These are phyloP conservation scores for Megaleporinus macrocephalus DNA, from an alignment of 2,113 vertebrate genomes.

Conservation along the genomic window DNA sequence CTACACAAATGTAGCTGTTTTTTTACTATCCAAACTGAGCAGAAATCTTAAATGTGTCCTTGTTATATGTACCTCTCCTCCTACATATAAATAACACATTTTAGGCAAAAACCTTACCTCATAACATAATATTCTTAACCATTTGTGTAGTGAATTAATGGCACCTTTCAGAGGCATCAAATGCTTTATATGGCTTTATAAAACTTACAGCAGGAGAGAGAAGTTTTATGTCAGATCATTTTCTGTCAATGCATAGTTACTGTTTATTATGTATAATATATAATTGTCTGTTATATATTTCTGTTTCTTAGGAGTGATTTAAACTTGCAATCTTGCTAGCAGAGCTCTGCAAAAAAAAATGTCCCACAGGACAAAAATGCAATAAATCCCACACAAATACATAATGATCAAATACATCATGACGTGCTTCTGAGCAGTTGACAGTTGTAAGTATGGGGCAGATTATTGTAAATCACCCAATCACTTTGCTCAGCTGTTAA, in stretches of 20 bases:
- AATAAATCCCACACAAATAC: slow-evolving; percentile 43
- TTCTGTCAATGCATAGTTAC: background rate
- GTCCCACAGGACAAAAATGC: background rate
- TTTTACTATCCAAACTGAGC: too few species aligned
- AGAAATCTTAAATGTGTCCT: too few species aligned
- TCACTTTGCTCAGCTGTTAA: slow-evolving; percentile 59
- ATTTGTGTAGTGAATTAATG: too few species aligned
- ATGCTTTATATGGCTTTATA: background rate
- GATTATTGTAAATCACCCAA: slow-evolving; percentile 50
- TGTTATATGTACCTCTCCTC: too few species aligned
- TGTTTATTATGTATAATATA: too few species aligned
- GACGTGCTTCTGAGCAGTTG: slow-evolving; percentile 1
- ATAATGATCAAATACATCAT: slow-evolving; percentile 41
- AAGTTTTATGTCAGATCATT: background rate
- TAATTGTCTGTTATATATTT: background rate
- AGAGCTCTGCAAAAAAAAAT: background rate
- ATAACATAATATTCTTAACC: too few species aligned
- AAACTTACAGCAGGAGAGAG: background rate
- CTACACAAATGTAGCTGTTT: too few species aligned
- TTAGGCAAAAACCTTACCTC: too few species aligned
- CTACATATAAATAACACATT: too few species aligned
- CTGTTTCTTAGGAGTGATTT: background rate
- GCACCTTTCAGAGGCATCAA: too few species aligned
- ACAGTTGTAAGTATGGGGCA: slow-evolving; percentile 28
- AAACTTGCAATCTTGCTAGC: background rate